phyloP scores from a whole-genome alignment of 2,888 invertebrate genomes.

The Phrixothrix hirtus region DNA sequence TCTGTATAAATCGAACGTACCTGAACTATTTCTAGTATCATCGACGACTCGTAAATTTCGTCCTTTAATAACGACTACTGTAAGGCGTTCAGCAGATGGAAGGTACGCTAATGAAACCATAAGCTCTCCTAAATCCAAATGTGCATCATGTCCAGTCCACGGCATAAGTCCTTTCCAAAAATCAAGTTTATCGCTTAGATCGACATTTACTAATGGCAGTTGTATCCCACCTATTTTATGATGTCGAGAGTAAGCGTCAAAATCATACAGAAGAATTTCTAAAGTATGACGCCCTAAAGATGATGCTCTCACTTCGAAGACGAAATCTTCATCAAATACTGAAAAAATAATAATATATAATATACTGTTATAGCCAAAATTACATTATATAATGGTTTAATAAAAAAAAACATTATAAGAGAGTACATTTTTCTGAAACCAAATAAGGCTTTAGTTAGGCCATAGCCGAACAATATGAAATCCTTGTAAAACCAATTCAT shows the following conservation, averaged over 20 bases:
- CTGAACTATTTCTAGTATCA: constrained; percentile 54
- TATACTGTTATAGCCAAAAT: no score
- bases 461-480: no score
- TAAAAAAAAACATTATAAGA: no score
- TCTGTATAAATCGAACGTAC: no score
- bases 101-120: constrained; percentile 63
- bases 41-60: constrained; percentile 57
- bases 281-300: constrained; percentile 60
- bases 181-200: constrained; percentile 61
- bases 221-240: constrained; percentile 67
- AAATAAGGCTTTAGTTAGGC: no score
- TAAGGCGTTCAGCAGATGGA: constrained; percentile 62
- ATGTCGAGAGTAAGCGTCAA: constrained; percentile 67
- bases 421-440: no score
- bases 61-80: constrained; percentile 63
- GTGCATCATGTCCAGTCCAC: constrained; percentile 58
- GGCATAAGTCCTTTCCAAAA: constrained; percentile 63
- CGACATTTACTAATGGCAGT: constrained; percentile 61
- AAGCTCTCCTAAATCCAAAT: constrained; percentile 60
- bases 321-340: constrained; percentile 72
- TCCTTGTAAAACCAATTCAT: no score
- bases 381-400: no score
- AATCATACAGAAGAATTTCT: constrained; percentile 67
- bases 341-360: constrained; percentile 31
- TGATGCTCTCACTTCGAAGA: constrained; percentile 65